These are phyloP conservation scores for Acrossocheilus wenchowensis DNA, from an alignment of 2,797 vertebrate species.

Conservation along the genomic window DNA sequence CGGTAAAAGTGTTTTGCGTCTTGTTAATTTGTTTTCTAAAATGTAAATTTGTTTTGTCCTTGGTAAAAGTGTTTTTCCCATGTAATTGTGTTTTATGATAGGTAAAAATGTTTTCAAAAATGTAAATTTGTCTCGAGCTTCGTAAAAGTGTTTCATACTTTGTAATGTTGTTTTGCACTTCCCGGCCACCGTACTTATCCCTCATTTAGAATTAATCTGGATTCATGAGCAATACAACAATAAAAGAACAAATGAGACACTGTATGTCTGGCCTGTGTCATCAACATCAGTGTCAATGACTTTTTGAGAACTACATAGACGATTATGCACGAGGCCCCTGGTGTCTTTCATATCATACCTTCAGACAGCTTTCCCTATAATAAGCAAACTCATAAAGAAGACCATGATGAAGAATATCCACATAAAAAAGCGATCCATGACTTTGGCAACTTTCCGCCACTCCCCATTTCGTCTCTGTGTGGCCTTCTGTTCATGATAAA, in stretches of 20 bases:
- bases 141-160: too few relatives aligned
- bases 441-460: constrained; percentile 91
- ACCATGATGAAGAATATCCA: constrained; percentile 92
- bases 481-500: constrained; percentile 81
- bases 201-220: neutral
- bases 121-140: too few relatives aligned
- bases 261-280: neutral
- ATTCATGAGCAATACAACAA: neutral
- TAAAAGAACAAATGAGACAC: neutral
- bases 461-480: constrained; percentile 79
- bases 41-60: too few relatives aligned
- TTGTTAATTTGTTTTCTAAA: too few relatives aligned
- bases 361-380: constrained; percentile 85
- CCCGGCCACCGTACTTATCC: neutral
- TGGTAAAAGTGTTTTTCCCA: too few relatives aligned
- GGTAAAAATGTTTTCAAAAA: too few relatives aligned
- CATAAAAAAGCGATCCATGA: constrained; percentile 93
- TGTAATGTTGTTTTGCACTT: too few relatives aligned
- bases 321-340: neutral
- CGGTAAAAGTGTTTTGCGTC: too few relatives aligned
- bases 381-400: constrained; percentile 87
- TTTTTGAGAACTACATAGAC: neutral
- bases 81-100: too few relatives aligned
- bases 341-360: neutral
- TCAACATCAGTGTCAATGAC: neutral